These are phyloP conservation scores for Dioctria linearis DNA, from an alignment of 2,888 invertebrate species.

Conservation along the genomic window DNA sequence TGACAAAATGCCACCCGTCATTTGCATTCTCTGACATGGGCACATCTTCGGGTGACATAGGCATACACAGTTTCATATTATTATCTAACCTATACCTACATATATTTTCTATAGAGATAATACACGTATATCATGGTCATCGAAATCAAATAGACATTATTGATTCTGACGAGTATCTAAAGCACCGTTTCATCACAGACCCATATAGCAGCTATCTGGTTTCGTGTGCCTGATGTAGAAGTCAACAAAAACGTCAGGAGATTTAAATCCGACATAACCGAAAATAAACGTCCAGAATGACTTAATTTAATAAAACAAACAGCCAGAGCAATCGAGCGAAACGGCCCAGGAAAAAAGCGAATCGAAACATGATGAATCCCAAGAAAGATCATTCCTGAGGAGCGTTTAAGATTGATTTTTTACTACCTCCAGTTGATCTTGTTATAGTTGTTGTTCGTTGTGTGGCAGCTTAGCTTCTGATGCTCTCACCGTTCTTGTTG, in stretches of 20 bases:
- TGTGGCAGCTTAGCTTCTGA: constrained; percentile 51
- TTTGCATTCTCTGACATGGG: constrained; percentile 50
- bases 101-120: background rate
- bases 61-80: constrained; percentile 11
- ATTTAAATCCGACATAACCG: constrained; percentile 57
- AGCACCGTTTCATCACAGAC: constrained; percentile 4
- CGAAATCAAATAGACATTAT: constrained; percentile 31
- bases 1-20: constrained; percentile 56
- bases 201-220: constrained; percentile 28
- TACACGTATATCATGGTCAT: background rate
- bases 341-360: constrained; percentile 41
- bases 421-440: constrained; percentile 48
- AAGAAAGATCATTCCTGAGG: constrained; percentile 55
- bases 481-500: constrained; percentile 11
- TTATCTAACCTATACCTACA: background rate
- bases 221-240: constrained; percentile 44
- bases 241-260: constrained; percentile 52
- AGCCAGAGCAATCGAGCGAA: constrained; percentile 45
- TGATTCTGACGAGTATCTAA: constrained; percentile 36
- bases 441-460: constrained; percentile 50
- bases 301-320: constrained; percentile 56
- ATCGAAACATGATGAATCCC: constrained; percentile 54
- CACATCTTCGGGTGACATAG: constrained; percentile 39
- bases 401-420: constrained; percentile 56
- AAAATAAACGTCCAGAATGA: constrained; percentile 55